These are phyloP conservation scores for Morpho deidamia DNA, from an alignment of 2,888 invertebrate genomes.

Conservation along the genomic window DNA sequence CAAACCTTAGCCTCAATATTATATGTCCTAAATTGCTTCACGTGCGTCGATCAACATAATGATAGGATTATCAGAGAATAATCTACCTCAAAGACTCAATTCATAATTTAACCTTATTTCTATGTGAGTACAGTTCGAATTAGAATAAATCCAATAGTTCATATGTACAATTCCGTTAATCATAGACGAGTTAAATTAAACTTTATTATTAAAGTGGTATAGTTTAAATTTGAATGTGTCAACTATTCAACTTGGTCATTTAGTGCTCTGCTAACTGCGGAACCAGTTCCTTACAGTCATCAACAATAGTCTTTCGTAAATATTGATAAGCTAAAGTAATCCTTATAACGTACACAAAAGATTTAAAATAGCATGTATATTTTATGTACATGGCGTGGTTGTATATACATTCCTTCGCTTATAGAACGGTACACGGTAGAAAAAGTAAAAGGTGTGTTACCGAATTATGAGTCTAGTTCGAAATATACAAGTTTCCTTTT, in stretches of 20 bases:
- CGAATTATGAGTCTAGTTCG: conserved; percentile 14
- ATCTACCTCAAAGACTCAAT: conserved; percentile 9
- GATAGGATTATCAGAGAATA: conserved; percentile 33
- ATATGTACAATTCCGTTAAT: no score
- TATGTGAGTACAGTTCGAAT: no score
- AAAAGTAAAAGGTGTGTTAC: conserved; percentile 18
- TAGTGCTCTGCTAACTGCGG: conserved; percentile 44
- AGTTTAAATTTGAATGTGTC: conserved; percentile 25
- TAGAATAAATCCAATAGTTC: no score
- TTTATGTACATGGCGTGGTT: neutral
- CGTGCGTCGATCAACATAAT: conserved; percentile 9
- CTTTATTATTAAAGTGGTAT: conserved; percentile 20
- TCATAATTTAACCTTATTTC: no score
- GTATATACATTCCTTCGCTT: conserved; percentile 21
- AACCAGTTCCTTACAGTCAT: conserved; percentile 57
- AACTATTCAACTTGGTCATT: conserved; percentile 35
- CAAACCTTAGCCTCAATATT: conserved; percentile 7
- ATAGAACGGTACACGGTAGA: conserved; percentile 23
- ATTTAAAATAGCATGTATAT: neutral
- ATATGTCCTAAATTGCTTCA: conserved; percentile 15
- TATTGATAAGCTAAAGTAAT: conserved; percentile 1
- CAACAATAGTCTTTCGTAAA: neutral
- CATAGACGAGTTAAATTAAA: conserved; percentile 12
- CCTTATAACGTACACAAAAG: neutral
- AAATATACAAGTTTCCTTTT: conserved; percentile 6